These are phyloP conservation scores for Stenodera caucasica DNA, from an alignment of 2,888 invertebrate species.

Conservation along the genomic window DNA sequence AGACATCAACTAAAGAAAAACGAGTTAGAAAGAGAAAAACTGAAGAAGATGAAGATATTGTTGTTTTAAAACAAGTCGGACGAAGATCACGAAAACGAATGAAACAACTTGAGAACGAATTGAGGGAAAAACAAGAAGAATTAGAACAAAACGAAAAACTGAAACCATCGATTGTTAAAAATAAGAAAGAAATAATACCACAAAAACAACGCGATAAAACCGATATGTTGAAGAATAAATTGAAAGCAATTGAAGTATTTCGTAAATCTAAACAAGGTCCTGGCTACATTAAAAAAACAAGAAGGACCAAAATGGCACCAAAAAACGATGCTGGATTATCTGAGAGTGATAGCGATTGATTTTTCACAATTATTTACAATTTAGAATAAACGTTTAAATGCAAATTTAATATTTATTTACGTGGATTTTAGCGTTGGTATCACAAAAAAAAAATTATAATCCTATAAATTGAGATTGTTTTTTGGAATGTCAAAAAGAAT, in stretches of 20 bases:
- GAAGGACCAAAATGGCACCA: slow-evolving; percentile 54
- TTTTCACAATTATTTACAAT: slow-evolving; percentile 16
- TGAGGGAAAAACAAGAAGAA: slow-evolving; percentile 33
- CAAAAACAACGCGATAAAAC: slow-evolving; percentile 71
- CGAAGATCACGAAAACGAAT: slow-evolving; percentile 40
- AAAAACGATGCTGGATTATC: slow-evolving; percentile 69
- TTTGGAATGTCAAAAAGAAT: slow-evolving; percentile 21
- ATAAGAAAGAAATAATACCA: slow-evolving; percentile 66
- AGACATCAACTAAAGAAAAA: slow-evolving; percentile 20
- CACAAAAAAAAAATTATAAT: slow-evolving; percentile 8
- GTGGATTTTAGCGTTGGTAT: not conserved
- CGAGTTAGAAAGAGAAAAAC: slow-evolving; percentile 6
- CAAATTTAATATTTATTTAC: not conserved
- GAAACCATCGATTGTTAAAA: slow-evolving; percentile 36
- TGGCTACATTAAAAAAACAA: slow-evolving; percentile 58
- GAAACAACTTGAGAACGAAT: slow-evolving; percentile 41
- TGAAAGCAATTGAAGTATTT: slow-evolving; percentile 74
- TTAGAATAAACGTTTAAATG: not conserved
- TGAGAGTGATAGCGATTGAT: slow-evolving; percentile 64
- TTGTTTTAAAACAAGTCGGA: slow-evolving; percentile 40
- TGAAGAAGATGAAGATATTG: slow-evolving; percentile 43
- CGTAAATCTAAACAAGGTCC: slow-evolving; percentile 67
- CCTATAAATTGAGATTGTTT: slow-evolving; percentile 11
- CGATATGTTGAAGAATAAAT: slow-evolving; percentile 67
- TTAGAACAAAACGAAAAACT: slow-evolving; percentile 42